Evolutionary conservation across 2,113 vertebrate genomes (phyloP).

Genomic region (Alouatta palliata): DNA sequence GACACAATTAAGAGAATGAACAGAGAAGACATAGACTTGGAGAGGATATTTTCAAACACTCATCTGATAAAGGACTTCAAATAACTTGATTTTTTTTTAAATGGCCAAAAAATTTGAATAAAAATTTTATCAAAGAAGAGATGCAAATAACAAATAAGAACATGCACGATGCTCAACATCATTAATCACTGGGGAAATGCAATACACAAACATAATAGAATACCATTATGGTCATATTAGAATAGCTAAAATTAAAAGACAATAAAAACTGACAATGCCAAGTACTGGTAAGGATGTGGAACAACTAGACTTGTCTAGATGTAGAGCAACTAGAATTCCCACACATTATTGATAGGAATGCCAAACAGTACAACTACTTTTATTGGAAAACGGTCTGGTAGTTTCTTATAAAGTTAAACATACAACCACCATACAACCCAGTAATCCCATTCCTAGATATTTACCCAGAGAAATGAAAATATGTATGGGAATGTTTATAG

Average conservation of each 20-base stretch:
- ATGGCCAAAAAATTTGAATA: neutral
- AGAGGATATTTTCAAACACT: neutral
- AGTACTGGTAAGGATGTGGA: neutral
- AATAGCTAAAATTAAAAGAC: neutral
- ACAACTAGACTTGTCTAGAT: neutral
- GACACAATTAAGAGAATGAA: slow-evolving; percentile 4
- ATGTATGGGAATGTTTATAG: neutral
- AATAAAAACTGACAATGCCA: neutral
- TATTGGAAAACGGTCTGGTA: neutral
- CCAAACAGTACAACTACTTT: neutral
- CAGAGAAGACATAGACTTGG: neutral
- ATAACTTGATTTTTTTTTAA: neutral
- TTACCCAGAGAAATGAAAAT: neutral
- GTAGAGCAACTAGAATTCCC: neutral
- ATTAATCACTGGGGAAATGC: neutral
- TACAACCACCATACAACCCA: neutral
- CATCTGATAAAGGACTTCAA: neutral
- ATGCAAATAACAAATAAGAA: neutral
- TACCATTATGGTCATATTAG: neutral
- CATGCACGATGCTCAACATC: neutral
- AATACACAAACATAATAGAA: neutral
- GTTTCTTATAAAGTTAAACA: neutral
- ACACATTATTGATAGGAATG: neutral
- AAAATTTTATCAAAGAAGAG: neutral
- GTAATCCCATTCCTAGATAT: neutral